Evolutionary conservation across 2,113 vertebrate genomes (phyloP), one percentile per base, ranked within the genome.

Genomic region (Grammomys surdaster): DNA sequence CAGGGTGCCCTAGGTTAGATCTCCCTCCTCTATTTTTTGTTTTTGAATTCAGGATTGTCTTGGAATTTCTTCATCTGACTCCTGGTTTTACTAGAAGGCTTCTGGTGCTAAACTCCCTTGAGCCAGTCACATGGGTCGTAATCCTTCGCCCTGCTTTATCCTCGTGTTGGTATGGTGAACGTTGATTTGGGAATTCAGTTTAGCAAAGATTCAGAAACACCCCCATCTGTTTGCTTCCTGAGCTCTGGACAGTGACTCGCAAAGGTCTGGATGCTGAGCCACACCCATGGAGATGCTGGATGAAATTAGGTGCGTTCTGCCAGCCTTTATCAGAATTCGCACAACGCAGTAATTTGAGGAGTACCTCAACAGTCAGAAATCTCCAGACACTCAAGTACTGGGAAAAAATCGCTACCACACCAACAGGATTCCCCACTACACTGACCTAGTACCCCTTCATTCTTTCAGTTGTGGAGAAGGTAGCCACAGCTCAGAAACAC

Each of bases 371-470:
- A 13, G 33, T 33, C 19, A 84, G 87, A 73, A 36, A 46, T 19
- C 31, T 63, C n/a, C 7, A 36, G 20, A 58, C 0, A 10, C 20
- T 78, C 75, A 10, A 11, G 5, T 17, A n/a, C 36, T 76, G 40
- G 36, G 51, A 5, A 58, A 88, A 65, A 11, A 22, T 26, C 17
- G 7, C 69, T 54, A 2, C 56, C 17, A 33, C 51, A 11, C 40
- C 22, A 26, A n/a, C 5, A 65, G 0, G 1, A 69, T 19, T 48
- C 72, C 36, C 31, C 33, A 33, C 58, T 17, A 63, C 11, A 43
- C 12, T 0, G 1, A 60, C 11, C 1, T 33, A 3, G 14, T n/a
- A 5, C 8, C 65, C 16, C 19, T n/a, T 14, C 9, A 3, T 26
- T 28, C 85, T 48, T 11, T 60, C 73, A 76, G 3, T 22, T 2